Base-by-base conservation (phyloP, 2,888 invertebrate species). In the Anthrax anthrax region DNA sequence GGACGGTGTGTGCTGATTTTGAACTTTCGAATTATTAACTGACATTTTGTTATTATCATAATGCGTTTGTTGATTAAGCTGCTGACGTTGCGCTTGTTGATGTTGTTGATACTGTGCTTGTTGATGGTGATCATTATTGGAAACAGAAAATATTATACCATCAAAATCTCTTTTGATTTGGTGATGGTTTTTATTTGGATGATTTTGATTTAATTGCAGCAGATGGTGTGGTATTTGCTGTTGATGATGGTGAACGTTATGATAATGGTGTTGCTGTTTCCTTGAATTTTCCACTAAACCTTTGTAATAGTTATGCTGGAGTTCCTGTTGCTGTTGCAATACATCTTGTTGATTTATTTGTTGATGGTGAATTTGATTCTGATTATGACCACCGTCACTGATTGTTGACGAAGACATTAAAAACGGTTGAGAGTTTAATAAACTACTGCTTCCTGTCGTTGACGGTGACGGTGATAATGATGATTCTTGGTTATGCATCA, bases 1-100 rank as follows among this genome's bases (percentile, higher is more conserved):
- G 47, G 47, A 44, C 44, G 49, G 45, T 41, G 45, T 53, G 37
- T 50, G 50, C 34, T 47, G 44, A 42, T 39, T 47, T 43, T 47
- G 29, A 32, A 32, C 29, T 32, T 32, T 32, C 12, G 29, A 12
- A 32, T 32, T 32, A 32, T 32, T 32, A 12, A 12, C 12, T 12
- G 29, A 32, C 12, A 32, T 12, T 32, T 12, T 12, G 5, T 5
- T 27, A 32, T 32, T 32, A 32, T 32, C 29, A 32, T 32, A 32
- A 32, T 32, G 9, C 12, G 3, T 9, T 29, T 29, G 29, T 29
- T 29, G 29, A 6, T 29, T 6, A 10, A 9, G 29, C 12, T 32
- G 29, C 9, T 32, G 29, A 12, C 8, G 23, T 10, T 12, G 12
- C 29, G 5, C 8, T 29, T 29, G 29, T 12, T 32, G 29, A 32